phyloP scores from a whole-genome alignment of 1,140 invertebrate species.

The Augochlora pura region DNA sequence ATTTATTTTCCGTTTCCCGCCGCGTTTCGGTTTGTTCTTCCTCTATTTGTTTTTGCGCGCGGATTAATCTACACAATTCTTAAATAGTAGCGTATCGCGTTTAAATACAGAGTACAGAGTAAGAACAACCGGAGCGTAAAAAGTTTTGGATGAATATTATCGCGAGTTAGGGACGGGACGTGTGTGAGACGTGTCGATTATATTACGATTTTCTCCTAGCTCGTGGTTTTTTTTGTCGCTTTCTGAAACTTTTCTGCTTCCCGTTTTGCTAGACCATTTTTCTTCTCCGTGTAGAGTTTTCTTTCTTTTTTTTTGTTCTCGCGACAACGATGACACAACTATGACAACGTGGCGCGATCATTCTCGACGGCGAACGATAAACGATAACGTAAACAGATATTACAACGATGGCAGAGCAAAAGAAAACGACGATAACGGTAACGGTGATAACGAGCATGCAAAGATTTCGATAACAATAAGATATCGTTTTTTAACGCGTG shows the following conservation, averaged over 20 bases:
- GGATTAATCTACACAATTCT: conserved; percentile 39
- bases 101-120: conserved; percentile 45
- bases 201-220: neutral
- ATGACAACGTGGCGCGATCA: conserved; percentile 4
- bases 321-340: too few species aligned
- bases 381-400: neutral
- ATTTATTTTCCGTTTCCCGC: neutral
- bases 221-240: neutral
- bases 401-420: conserved; percentile 16
- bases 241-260: neutral
- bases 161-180: conserved; percentile 33
- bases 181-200: conserved; percentile 26
- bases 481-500: conserved; percentile 5
- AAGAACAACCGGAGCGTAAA: conserved; percentile 45
- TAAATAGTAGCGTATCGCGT: conserved; percentile 32
- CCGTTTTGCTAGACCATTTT: neutral
- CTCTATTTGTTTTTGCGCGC: neutral
- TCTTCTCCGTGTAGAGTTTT: neutral
- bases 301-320: too few species aligned
- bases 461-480: neutral
- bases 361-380: conserved; percentile 17
- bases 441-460: conserved; percentile 29
- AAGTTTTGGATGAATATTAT: conserved; percentile 17
- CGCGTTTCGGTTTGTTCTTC: neutral
- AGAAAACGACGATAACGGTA: conserved; percentile 16